phyloP scores from a whole-genome alignment of 2,797 vertebrate genomes.

The Esox lucius region DNA sequence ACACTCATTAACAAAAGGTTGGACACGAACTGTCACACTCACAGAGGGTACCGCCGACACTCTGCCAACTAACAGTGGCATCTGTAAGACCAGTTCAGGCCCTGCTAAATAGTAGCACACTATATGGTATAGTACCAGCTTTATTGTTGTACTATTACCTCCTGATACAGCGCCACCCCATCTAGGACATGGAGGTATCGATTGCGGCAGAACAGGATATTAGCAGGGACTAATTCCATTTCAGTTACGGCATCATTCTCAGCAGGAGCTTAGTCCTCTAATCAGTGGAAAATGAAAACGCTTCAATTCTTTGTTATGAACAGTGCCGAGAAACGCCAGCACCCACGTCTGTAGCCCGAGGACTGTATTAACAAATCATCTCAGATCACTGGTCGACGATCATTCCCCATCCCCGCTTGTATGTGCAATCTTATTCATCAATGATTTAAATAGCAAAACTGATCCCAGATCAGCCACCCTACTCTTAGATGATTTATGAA shows the following conservation, averaged over 20 bases:
- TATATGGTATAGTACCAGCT: conserved; percentile 18
- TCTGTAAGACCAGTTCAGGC: neutral
- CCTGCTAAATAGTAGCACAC: neutral
- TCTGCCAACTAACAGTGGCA: neutral
- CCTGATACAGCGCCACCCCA: conserved; percentile 7
- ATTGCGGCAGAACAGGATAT: conserved; percentile 37
- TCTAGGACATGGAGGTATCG: conserved; percentile 17
- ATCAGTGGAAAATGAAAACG: conserved; percentile 38
- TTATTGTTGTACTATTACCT: conserved; percentile 14
- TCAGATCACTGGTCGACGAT: neutral
- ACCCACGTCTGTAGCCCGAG: conserved; percentile 33
- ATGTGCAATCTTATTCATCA: neutral
- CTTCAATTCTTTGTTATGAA: conserved; percentile 47
- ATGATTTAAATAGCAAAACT: neutral
- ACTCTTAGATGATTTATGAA: neutral
- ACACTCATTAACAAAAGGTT: neutral
- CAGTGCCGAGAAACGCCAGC: conserved; percentile 41
- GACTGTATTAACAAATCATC: conserved; percentile 28
- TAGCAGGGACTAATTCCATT: conserved; percentile 56
- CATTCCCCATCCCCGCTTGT: neutral
- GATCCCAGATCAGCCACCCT: neutral
- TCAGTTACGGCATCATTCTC: conserved; percentile 20
- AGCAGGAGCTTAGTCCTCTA: neutral
- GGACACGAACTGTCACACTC: neutral
- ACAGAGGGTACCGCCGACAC: neutral